Base-by-base conservation (phyloP, 2,888 invertebrate species). In the Sycophila texana region DNA sequence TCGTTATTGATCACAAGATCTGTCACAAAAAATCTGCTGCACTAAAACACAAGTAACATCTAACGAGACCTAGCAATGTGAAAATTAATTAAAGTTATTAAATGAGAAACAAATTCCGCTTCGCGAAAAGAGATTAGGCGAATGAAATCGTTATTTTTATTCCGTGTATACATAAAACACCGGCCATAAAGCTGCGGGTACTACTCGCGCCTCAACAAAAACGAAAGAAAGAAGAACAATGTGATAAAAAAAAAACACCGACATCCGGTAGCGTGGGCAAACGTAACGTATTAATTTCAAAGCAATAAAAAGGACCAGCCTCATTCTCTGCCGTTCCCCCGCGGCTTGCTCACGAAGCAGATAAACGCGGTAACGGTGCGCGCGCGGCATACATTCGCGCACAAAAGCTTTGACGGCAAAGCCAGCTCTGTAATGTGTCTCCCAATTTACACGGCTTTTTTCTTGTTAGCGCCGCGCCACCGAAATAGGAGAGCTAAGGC, bases 401-500 rank as follows among this genome's bases (percentile, higher is more conserved):
- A 82, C 82, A 81, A 77, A 74, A 74, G 66, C 20, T 51, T n/a
- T 39, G 16, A 49, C 22, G 26, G 63, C 22, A 10, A 47, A 49
- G 71, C 22, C 67, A 77, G 51, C 51, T 1, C 58, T 26, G 66
- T 81, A 83, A 84, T 83, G 81, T 78, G 80, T 82, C 82, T 82
- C 84, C 79, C 82, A 85, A 84, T 84, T 84, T 82, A 84, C 84
- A 82, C 82, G 80, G 77, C n/a, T 51, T 51, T 67, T 77, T 79
- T 79, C 74, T 79, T 71, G 58, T 79, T 49, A 58, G n/a, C 39
- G 4, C 26, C n/a, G 20, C 22, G 26, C 60, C 14, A 14, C 13
- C 18, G 39, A 57, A n/a, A 30, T 10, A 4, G 55, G 26, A 22
- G 53, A 16, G 55, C 20, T 14, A 7, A 53, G 16, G 26, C 13